Evolutionary conservation across 2,113 vertebrate species (phyloP), one percentile per base, ranked within the genome.

Genomic region (Syrrhaptes paradoxus): DNA sequence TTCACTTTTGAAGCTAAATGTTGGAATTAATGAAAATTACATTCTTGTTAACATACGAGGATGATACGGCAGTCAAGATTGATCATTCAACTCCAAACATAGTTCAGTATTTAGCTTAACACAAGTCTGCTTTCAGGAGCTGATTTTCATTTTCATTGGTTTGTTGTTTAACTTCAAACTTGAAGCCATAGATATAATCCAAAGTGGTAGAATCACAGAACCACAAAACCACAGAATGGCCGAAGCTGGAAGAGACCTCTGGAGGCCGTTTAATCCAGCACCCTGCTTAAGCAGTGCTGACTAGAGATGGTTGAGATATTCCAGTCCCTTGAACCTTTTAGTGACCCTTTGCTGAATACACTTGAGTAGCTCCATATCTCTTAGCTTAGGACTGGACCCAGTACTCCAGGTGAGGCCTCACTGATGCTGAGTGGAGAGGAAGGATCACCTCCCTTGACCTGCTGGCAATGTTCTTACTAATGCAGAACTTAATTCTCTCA

Each of bases 381-480:
- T 57, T 14, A 71, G 19, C 43, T 13, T 41, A 41, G 41, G 13
- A 41, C 41, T 41, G 41, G 41, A 41, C 41, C 41, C 41, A 41
- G 13, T 41, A 41, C 13, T 41, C 41, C 41, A 41, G 41, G 13
- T 41, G 41, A 41, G 41, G 41, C 13, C 41, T n/a, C n/a, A 41
- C 1, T 9, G n/a, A 19, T 31, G 29, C 6, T 51, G 22, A 65
- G 4, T 0, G 18, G 34, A 55, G 20, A 46, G 17, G 6, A 70
- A 87, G 10, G 14, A n/a, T 61, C 46, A 55, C 6, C 17, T 46
- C 19, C 9, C 7, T 43, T 1, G 0, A 32, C 6, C 9, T 38
- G 13, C 9, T 52, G n/a, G 10, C 17, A 68, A 8, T 2, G 4
- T 1, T 43, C 11, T 49, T 75, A 62, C 12, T 52, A 75, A 83